A percentile compares a stretch with the other conserved stretches of the same genome.
phyloP scores from a whole-genome alignment of 2,888 invertebrate genomes.

The Caenorhabditis panamensis region DNA sequence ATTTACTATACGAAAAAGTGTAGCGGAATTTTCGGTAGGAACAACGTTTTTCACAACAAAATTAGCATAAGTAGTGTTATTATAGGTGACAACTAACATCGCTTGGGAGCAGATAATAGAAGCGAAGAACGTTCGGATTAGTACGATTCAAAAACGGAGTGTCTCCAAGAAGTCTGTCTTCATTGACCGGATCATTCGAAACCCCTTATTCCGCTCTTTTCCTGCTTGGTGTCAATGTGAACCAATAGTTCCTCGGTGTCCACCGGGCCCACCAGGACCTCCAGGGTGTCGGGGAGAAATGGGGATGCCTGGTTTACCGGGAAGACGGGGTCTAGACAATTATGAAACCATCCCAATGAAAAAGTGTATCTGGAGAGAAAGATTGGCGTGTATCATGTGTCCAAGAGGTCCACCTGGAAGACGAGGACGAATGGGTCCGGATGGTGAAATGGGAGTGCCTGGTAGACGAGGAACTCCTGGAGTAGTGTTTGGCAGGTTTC shows the following conservation, averaged over 20 bases:
- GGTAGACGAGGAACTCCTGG: slow-evolving; percentile 46
- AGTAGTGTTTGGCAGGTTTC: background rate
- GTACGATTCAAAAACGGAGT: slow-evolving; percentile 26
- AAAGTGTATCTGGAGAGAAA: slow-evolving; percentile 37
- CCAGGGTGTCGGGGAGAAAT: slow-evolving; percentile 49
- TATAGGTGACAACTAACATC: slow-evolving; percentile 35
- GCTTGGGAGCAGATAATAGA: slow-evolving; percentile 53
- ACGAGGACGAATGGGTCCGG: slow-evolving; percentile 53
- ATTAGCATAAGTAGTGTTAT: background rate
- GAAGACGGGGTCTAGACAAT: slow-evolving; percentile 49
- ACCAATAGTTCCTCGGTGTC: slow-evolving; percentile 56
- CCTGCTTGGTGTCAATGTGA: slow-evolving; percentile 66
- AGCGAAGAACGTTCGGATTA: background rate
- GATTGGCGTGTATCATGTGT: slow-evolving; percentile 54
- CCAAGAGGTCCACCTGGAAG: slow-evolving; percentile 63
- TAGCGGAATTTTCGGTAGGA: slow-evolving; percentile 40
- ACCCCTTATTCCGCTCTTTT: slow-evolving; percentile 15
- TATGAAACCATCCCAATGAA: slow-evolving; percentile 40
- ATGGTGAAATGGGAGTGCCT: slow-evolving; percentile 41
- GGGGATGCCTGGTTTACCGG: slow-evolving; percentile 55
- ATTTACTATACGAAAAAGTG: slow-evolving; percentile 3
- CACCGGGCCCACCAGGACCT: slow-evolving; percentile 59
- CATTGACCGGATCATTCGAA: slow-evolving; percentile 27
- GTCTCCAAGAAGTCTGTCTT: slow-evolving; percentile 34
- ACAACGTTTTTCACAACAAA: background rate